phyloP scores from a whole-genome alignment of 2,888 invertebrate species.

The Metopia argyrocephala region DNA sequence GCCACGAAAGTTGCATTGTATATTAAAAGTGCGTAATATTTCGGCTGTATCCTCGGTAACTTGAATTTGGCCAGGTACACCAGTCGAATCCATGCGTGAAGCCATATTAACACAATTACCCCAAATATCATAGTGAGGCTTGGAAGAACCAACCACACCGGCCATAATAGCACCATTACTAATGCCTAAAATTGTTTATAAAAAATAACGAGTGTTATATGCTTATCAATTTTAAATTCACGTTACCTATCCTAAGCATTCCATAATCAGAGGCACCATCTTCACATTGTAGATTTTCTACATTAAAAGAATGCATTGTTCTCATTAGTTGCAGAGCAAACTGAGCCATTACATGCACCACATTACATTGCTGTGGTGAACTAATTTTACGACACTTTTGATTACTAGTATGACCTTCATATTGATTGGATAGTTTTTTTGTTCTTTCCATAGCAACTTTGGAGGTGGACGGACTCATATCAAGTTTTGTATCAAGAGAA shows the following conservation, averaged over 20 bases:
- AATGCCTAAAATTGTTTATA: constrained; percentile 82
- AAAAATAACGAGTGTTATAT: neutral
- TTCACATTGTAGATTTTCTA: constrained; percentile 81
- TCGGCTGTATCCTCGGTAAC: constrained; percentile 86
- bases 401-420: constrained; percentile 67
- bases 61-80: constrained; percentile 88
- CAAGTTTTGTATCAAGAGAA: constrained; percentile 27
- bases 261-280: constrained; percentile 74
- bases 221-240: neutral
- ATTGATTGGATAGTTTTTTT: constrained; percentile 63
- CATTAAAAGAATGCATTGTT: constrained; percentile 81
- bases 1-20: constrained; percentile 85
- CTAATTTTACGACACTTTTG: constrained; percentile 69
- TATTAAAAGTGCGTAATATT: constrained; percentile 84
- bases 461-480: constrained; percentile 55
- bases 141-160: constrained; percentile 95
- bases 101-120: constrained; percentile 98
- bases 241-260: constrained; percentile 74
- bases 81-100: constrained; percentile 96
- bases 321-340: constrained; percentile 88
- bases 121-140: constrained; percentile 98
- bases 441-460: constrained; percentile 33
- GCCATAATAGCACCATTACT: constrained; percentile 94
- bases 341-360: constrained; percentile 82
- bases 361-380: constrained; percentile 76